Evolutionary conservation across 2,113 vertebrate species (phyloP), one percentile per base, ranked within the genome.

Genomic region (Anoura caudifer): DNA sequence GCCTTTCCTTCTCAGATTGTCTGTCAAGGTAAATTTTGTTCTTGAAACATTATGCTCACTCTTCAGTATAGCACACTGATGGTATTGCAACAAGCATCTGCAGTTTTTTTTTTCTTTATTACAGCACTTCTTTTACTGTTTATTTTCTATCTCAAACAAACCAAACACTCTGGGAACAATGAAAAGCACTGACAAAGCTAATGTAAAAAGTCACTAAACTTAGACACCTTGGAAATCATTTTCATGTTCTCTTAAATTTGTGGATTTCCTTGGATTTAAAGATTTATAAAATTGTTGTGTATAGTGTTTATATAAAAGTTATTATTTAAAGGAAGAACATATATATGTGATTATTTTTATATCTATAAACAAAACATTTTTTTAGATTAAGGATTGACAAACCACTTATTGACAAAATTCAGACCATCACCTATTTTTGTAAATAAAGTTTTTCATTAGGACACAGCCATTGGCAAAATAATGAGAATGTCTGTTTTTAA

Each of bases 1-100:
- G 99, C 69, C 98, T 99, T 90, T 98, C 99, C 96, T 99, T 99
- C 97, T 90, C 98, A 1, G 98, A 98, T 87, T 99, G 99, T 98
- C 98, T 99, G 95, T 98, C 98, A 97, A 99, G 99, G 99, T 99
- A 98, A 96, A 92, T 93, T 72, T 50, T 33, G 16, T 59, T 6
- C 77, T 86, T 45, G 14, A 41, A 91, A 82, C 1, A 0, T 14
- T 59, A 59, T 69, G 12, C 6, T 17, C n/a, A 2, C 12, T 26
- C 2, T 56, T 59, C 38, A 70, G 73, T 7, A 10, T 2, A 47
- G 2, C 7, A 4, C 41, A 12, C 36, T 94, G 59, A 3, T 13
- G 0, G 0, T 33, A 0, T 16, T 81, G 14, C 52, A 47, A 22
- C 12, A 52, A 63, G 16, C 54, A 0, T 16, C 73, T 96, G n/a